A percentile compares a stretch with the other conserved stretches of the same genome.
Conservation (phyloP, 2,113 vertebrate species). For the Nerophis ophidion region DNA sequence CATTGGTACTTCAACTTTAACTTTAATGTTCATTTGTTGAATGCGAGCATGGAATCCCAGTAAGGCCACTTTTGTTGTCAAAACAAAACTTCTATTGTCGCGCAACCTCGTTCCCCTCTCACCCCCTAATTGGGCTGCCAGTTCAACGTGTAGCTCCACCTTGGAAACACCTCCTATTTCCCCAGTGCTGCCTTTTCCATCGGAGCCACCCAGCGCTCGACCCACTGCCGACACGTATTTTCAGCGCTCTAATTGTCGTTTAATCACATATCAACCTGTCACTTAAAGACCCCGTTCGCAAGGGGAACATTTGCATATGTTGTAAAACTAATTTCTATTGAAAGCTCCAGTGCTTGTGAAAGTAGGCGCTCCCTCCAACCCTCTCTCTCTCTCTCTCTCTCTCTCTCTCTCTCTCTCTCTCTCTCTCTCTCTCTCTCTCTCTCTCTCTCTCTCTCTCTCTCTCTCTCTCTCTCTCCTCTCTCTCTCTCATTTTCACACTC, state of each 20-base stretch:
- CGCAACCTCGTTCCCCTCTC: slow-evolving; percentile 51
- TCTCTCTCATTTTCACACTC: slow-evolving; percentile 53
- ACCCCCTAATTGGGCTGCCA: slow-evolving; percentile 74
- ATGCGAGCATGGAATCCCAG: not conserved
- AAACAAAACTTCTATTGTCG: slow-evolving; percentile 56
- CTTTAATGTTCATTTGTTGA: not conserved
- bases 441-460: slow-evolving; percentile 33
- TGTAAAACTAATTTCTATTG: slow-evolving; percentile 77
- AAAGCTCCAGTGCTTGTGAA: slow-evolving; percentile 70
- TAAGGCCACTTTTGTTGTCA: slow-evolving; percentile 27
- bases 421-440: slow-evolving; percentile 30
- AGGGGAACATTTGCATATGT: slow-evolving; percentile 75
- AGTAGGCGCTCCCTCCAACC: slow-evolving; percentile 46
- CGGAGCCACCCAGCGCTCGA: slow-evolving; percentile 66
- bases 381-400: slow-evolving; percentile 31
- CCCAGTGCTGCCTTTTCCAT: slow-evolving; percentile 72
- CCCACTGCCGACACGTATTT: slow-evolving; percentile 68
- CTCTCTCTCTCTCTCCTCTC: slow-evolving; percentile 30
- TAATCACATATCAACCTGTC: slow-evolving; percentile 82
- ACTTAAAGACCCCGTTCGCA: slow-evolving; percentile 73
- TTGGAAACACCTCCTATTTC: slow-evolving; percentile 56
- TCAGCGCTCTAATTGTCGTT: slow-evolving; percentile 78
- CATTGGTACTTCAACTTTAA: too few relatives aligned
- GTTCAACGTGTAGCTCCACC: slow-evolving; percentile 67
- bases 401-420: slow-evolving; percentile 25